Evolutionary conservation across 2,113 vertebrate species (phyloP).

Genomic region (Corythornis cristatus): DNA sequence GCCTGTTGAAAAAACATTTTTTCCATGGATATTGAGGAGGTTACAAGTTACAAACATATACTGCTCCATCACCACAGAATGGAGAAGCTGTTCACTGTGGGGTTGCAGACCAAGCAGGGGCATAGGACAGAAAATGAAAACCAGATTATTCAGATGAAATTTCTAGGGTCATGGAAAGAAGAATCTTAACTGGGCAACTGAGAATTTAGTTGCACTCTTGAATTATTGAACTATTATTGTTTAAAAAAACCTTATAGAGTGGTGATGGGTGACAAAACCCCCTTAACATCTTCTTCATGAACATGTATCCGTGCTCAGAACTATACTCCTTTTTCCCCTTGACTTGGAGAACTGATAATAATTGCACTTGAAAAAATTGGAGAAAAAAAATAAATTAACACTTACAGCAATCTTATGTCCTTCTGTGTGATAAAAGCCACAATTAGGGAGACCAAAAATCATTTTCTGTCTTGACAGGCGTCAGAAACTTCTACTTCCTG

Average conservation of each 20-base stretch:
- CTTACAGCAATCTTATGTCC: not conserved
- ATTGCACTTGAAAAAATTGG: not conserved
- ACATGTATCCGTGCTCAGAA: not conserved
- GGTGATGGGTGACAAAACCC: not conserved
- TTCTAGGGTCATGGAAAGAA: not conserved
- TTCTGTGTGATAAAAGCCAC: not conserved
- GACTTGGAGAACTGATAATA: not conserved
- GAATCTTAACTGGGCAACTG: not conserved
- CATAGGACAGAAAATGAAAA: not conserved
- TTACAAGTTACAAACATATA: not conserved
- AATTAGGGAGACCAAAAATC: not conserved
- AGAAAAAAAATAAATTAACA: not conserved
- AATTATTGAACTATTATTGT: not conserved
- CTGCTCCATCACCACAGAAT: not conserved
- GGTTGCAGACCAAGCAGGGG: not conserved
- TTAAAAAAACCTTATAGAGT: not conserved
- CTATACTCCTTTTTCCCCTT: not conserved
- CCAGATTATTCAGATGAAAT: not conserved
- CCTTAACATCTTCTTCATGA: not conserved
- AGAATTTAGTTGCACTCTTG: not conserved
- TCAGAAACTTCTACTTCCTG: constrained; percentile 79
- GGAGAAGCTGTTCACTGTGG: not conserved
- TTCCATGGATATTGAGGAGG: not conserved
- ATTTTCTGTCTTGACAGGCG: constrained; percentile 72
- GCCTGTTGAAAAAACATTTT: not conserved